These are phyloP conservation scores for Ophraella communa DNA, from an alignment of 2,888 invertebrate genomes.

Conservation along the genomic window DNA sequence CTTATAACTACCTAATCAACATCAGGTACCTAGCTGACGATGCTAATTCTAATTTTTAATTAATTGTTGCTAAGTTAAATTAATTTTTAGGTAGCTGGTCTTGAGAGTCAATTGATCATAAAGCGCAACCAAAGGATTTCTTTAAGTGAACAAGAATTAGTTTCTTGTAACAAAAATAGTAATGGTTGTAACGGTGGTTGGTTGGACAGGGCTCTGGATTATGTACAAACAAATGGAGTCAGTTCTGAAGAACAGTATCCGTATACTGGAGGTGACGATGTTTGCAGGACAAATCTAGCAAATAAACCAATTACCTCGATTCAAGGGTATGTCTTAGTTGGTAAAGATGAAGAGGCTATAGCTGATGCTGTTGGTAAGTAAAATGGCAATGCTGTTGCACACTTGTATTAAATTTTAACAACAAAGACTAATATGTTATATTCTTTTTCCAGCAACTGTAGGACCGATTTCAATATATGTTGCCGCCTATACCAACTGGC, in stretches of 20 bases:
- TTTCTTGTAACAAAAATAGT: conserved; percentile 78
- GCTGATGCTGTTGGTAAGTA: conserved; percentile 6
- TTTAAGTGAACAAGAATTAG: conserved; percentile 80
- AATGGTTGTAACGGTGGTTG: conserved; percentile 84
- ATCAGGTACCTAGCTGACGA: background rate
- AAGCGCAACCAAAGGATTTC: conserved; percentile 79
- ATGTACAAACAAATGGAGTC: conserved; percentile 79
- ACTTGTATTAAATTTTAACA: too few species aligned
- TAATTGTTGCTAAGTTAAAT: background rate
- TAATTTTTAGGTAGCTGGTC: conserved; percentile 75
- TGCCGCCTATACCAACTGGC: background rate
- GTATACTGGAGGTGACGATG: conserved; percentile 59
- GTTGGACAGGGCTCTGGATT: conserved; percentile 78
- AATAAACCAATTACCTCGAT: background rate
- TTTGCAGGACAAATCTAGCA: conserved; percentile 17
- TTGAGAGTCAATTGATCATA: conserved; percentile 89
- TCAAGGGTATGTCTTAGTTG: background rate
- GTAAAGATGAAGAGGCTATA: background rate
- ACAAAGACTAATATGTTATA: too few species aligned
- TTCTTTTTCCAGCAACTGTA: background rate
- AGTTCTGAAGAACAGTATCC: conserved; percentile 85
- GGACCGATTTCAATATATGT: conserved; percentile 7
- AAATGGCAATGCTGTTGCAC: too few species aligned
- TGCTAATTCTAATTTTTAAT: background rate
- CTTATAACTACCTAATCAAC: background rate